Evolutionary conservation across 2,888 invertebrate species (phyloP), one percentile per base, ranked within the genome.

Genomic region (Busseola fusca): DNA sequence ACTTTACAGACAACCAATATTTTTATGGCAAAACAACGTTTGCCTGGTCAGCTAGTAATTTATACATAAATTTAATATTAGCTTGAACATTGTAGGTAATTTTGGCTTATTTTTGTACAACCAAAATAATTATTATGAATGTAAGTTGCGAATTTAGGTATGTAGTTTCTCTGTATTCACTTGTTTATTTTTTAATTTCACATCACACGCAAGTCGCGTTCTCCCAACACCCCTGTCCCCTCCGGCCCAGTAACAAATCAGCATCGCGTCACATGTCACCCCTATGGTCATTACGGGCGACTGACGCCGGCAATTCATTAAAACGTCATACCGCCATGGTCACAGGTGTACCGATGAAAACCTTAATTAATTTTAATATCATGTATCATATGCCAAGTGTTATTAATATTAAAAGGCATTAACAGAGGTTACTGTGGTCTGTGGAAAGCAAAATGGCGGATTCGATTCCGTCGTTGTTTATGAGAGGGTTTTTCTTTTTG

Each of bases 301-400:
- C 72, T 87, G 87, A 86, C 84, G 87, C 84, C 88, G 85, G 85
- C 88, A 88, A 93, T 94, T 93, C 93, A 93, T 94, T 91, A 91
- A 88, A 91, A 90, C 84, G 89, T 91, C 91, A 93, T 90, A 90
- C 89, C 82, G 87, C 82, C 88, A 84, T 86, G 76, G 90, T 84
- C 89, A 87, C 93, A 93, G 92, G 93, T 93, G 93, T 87, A 85
- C 80, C 84, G 87, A 81, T 83, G 86, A 81, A 83, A 87, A 86
- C 89, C 87, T 84, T 89, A 86, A 91, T 92, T 91, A 91, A 88
- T 87, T 88, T 87, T 89, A 85, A 87, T 86, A 76, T 62, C 79
- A 34, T 78, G 75, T 81, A 82, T 84, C 81, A 76, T 80, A 74
- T 76, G 78, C 73, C 70, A 70, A 72, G 62, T 66, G 69, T 80